Evolutionary conservation across 2,888 invertebrate species (phyloP).

Genomic region (Trichogramma dendrolimi): DNA sequence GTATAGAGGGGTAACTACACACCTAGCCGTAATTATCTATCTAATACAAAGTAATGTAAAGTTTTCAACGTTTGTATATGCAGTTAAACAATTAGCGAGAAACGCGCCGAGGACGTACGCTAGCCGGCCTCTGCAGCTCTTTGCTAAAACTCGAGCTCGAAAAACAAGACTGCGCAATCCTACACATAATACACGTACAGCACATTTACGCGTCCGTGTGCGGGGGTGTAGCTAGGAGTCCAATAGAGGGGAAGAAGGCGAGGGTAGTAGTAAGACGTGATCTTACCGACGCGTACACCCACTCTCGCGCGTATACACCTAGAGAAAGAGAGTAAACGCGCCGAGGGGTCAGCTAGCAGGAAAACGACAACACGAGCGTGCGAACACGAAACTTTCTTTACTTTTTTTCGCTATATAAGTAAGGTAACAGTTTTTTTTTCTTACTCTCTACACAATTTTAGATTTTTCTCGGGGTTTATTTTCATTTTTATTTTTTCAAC

Average conservation of each 20-base stretch:
- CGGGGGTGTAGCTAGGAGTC: too few relatives aligned
- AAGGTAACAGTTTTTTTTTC: conserved; percentile 18
- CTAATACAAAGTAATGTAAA: neutral
- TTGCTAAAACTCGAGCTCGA: too few relatives aligned
- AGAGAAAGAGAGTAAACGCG: conserved; percentile 3
- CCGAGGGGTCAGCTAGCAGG: conserved; percentile 1
- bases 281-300: too few relatives aligned
- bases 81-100: conserved; percentile 17
- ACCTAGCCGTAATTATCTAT: neutral
- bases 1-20: neutral
- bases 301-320: too few relatives aligned
- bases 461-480: neutral
- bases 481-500: conserved; percentile 4
- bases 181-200: too few relatives aligned
- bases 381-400: conserved; percentile 11
- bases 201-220: too few relatives aligned
- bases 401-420: conserved; percentile 6
- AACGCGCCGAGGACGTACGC: too few relatives aligned
- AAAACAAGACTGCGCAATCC: too few relatives aligned
- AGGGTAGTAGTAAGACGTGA: too few relatives aligned
- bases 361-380: conserved; percentile 10
- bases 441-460: neutral
- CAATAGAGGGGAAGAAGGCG: too few relatives aligned
- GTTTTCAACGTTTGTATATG: conserved; percentile 11
- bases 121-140: too few relatives aligned